Evolutionary conservation across 2,113 vertebrate species (phyloP).

Genomic region (Pedionomus torquatus): DNA sequence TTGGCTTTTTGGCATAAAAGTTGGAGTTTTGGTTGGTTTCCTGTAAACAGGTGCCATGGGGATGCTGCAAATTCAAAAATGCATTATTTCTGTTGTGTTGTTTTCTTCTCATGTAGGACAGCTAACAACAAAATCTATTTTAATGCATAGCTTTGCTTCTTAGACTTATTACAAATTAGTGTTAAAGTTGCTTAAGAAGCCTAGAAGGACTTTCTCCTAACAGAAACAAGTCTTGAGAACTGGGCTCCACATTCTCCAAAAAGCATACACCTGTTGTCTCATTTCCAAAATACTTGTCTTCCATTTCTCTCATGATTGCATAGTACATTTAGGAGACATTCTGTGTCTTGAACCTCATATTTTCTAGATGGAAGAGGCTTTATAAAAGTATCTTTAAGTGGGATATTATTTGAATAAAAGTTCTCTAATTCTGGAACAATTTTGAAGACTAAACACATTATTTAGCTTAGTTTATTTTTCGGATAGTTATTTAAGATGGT

Average conservation of each 20-base stretch:
- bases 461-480: background rate
- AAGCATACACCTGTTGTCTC: background rate
- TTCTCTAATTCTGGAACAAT: background rate
- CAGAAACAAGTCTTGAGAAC: background rate
- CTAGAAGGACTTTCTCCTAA: background rate
- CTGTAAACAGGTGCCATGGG: background rate
- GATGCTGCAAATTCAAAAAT: background rate
- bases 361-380: background rate
- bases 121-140: background rate
- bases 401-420: background rate
- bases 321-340: background rate
- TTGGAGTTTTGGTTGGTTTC: background rate
- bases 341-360: background rate
- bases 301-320: background rate
- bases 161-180: background rate
- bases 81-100: background rate
- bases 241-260: background rate
- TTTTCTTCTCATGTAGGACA: background rate
- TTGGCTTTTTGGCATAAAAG: background rate
- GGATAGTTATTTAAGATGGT: background rate
- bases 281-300: background rate
- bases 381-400: background rate
- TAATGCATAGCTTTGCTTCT: background rate
- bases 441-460: background rate
- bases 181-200: background rate